Evolutionary conservation across 2,888 invertebrate genomes (phyloP).

Genomic region (Leistus spinibarbis): DNA sequence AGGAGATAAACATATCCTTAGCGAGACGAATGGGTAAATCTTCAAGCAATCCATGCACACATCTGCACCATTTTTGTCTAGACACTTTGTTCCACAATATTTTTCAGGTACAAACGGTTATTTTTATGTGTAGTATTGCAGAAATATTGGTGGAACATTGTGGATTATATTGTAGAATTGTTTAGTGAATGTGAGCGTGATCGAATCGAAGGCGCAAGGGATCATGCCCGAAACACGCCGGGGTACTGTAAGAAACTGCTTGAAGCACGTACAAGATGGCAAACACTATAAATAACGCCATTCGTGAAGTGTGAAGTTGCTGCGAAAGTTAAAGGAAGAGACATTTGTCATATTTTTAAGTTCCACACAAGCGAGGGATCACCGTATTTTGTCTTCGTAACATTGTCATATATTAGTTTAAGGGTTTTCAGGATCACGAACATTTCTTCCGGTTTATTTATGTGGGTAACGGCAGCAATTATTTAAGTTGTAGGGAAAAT

Average conservation of each 20-base stretch:
- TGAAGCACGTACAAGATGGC: not conserved
- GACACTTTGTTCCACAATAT: not conserved
- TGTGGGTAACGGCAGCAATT: not conserved
- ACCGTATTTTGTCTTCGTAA: not conserved
- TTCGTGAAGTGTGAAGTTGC: not conserved
- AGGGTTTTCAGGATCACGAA: not conserved
- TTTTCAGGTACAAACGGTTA: not conserved
- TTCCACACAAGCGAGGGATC: not conserved
- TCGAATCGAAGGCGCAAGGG: not conserved
- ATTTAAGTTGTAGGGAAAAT: too few species aligned
- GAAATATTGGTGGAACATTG: not conserved
- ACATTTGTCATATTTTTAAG: not conserved
- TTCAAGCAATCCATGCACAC: not conserved
- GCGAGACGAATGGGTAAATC: conserved; percentile 6
- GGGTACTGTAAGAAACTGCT: not conserved
- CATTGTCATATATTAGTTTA: not conserved
- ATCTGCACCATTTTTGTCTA: not conserved
- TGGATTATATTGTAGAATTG: not conserved
- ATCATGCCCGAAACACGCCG: not conserved
- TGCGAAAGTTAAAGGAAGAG: not conserved
- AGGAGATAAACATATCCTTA: conserved; percentile 10
- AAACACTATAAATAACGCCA: conserved; percentile 9
- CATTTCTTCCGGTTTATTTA: not conserved
- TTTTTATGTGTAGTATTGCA: not conserved
- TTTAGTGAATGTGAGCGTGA: conserved; percentile 5